Evolutionary conservation across 2,888 invertebrate genomes (phyloP).

Genomic region (Chrysolina haemoptera): DNA sequence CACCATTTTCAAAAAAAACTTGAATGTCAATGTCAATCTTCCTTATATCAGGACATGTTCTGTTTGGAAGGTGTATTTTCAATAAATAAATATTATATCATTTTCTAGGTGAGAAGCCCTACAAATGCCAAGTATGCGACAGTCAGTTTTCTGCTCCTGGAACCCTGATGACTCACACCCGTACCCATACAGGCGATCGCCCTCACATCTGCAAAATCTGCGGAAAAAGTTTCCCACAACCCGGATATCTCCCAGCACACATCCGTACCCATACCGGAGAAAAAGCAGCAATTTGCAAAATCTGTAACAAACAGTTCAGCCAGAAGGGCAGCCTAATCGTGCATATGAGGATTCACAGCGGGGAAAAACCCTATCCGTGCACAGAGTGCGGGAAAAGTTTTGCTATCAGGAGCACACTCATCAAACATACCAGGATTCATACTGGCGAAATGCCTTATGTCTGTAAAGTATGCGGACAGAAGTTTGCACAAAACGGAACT

Average conservation of each 20-base stretch:
- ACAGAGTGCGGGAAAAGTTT: conserved; percentile 62
- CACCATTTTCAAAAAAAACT: too few relatives aligned
- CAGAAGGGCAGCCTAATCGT: conserved; percentile 61
- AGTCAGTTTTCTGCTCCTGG: background rate
- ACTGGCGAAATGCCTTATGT: conserved; percentile 62
- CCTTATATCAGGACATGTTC: too few relatives aligned
- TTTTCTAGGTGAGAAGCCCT: background rate
- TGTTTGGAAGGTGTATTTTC: too few relatives aligned
- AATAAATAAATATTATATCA: too few relatives aligned
- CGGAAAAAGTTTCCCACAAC: conserved; percentile 60
- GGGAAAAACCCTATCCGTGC: conserved; percentile 61
- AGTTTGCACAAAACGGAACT: conserved; percentile 53
- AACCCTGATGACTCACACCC: conserved; percentile 2
- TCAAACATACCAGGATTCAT: conserved; percentile 63
- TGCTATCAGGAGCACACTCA: conserved; percentile 61
- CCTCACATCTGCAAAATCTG: conserved; percentile 49
- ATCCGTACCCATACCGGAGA: conserved; percentile 61
- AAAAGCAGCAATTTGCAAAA: conserved; percentile 60
- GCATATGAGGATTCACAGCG: conserved; percentile 62
- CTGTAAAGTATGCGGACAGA: conserved; percentile 60
- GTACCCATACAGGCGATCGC: background rate
- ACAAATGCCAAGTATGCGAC: conserved; percentile 2
- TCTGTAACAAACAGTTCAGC: conserved; percentile 53
- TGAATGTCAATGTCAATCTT: too few relatives aligned
- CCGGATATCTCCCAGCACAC: conserved; percentile 59